phyloP scores from a whole-genome alignment of 2,888 invertebrate genomes.

The Hypselothyrea guttata region DNA sequence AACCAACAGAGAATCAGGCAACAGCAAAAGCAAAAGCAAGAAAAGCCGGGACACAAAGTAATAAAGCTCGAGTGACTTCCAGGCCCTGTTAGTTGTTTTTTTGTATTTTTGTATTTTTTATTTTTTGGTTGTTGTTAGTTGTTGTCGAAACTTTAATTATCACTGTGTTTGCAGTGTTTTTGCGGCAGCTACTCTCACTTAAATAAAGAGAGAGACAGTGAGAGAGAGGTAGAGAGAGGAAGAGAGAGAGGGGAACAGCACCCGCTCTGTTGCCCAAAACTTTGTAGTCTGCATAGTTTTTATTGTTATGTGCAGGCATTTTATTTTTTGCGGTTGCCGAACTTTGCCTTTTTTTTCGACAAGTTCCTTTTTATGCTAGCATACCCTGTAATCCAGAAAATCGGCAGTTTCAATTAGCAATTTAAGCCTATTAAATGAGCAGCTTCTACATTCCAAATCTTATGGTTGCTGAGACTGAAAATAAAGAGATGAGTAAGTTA shows the following conservation, averaged over 20 bases:
- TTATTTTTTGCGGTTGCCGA: conserved; percentile 53
- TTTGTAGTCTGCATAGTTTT: conserved; percentile 57
- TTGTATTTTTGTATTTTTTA: too few species aligned
- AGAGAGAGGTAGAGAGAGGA: too few species aligned
- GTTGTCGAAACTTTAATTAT: conserved; percentile 76
- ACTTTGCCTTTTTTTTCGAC: conserved; percentile 33
- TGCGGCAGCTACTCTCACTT: conserved; percentile 22
- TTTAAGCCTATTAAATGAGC: too few species aligned
- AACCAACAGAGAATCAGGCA: not conserved
- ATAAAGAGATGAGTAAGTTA: too few species aligned
- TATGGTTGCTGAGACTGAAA: too few species aligned
- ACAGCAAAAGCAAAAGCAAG: conserved; percentile 35
- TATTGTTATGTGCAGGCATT: conserved; percentile 10
- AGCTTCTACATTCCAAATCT: too few species aligned
- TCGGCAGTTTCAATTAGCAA: not conserved
- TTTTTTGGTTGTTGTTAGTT: conserved; percentile 35
- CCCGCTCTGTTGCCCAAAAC: conserved; percentile 32
- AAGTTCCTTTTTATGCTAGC: conserved; percentile 2
- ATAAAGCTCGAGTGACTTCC: conserved; percentile 65
- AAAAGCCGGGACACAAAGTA: conserved; percentile 58
- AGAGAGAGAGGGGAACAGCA: too few species aligned
- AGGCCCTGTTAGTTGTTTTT: conserved; percentile 42
- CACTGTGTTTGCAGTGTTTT: conserved; percentile 59
- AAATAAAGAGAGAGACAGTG: not conserved
- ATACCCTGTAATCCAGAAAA: not conserved